Conservation (phyloP, 2,113 vertebrate genomes). For the Mormyrus iriodes region DNA sequence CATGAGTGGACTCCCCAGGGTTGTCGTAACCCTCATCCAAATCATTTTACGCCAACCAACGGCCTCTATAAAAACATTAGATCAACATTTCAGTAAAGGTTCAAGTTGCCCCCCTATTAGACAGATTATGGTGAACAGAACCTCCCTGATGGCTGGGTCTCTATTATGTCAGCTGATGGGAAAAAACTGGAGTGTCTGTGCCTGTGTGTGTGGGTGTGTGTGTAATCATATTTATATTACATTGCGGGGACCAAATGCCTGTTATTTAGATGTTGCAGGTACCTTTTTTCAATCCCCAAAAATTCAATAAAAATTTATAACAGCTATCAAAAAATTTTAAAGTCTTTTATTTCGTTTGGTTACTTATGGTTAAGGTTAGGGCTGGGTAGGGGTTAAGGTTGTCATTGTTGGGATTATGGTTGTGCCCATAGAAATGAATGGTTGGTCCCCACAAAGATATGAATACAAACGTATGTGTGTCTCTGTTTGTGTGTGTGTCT, state of each 20-base stretch:
- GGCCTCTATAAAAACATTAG: neutral
- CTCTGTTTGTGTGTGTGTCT: too few species aligned
- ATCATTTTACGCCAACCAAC: neutral
- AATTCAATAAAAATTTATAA: neutral
- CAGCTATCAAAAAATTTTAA: neutral
- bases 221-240: neutral
- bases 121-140: neutral
- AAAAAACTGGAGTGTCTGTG: neutral
- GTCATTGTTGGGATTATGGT: neutral
- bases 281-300: neutral
- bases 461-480: neutral
- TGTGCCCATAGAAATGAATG: neutral
- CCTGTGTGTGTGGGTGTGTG: neutral
- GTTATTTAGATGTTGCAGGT: neutral
- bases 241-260: neutral
- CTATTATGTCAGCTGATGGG: neutral
- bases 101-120: neutral
- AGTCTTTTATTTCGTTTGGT: neutral
- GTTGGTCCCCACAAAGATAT: neutral
- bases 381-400: neutral
- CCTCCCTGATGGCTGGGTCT: neutral
- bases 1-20: neutral
- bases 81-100: neutral
- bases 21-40: neutral
- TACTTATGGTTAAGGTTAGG: neutral